A percentile compares a stretch with the other conserved stretches of the same genome.
Evolutionary conservation across 2,113 vertebrate species (phyloP).

Genomic region (Sphaerodactylus townsendi): DNA sequence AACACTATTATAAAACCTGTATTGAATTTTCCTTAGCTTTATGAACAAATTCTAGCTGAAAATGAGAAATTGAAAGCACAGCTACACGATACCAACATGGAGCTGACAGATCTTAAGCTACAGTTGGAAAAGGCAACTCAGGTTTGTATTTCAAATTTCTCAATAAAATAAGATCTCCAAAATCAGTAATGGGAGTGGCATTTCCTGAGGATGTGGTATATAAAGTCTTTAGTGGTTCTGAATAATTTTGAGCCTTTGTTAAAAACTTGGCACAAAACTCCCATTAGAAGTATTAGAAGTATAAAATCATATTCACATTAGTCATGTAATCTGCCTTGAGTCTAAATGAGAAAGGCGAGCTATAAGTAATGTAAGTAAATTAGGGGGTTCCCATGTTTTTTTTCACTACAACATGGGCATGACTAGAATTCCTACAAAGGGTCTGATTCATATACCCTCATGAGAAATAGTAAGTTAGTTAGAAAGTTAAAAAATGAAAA

Average conservation of each 20-base stretch:
- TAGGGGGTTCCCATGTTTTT: not conserved
- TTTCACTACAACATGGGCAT: not conserved
- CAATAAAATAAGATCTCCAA: not conserved
- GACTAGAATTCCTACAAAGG: no score
- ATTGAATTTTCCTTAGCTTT: constrained; percentile 82
- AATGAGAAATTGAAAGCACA: constrained; percentile 97
- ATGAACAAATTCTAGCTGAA: constrained; percentile 95
- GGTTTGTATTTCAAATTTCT: constrained; percentile 73
- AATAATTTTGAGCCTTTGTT: not conserved
- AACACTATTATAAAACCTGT: not conserved
- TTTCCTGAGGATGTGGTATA: constrained; percentile 5
- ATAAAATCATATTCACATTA: no score
- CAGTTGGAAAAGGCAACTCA: constrained; percentile 97
- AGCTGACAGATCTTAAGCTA: constrained; percentile 92
- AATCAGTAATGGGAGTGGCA: not conserved
- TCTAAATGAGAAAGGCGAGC: no score
- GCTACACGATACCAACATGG: constrained; percentile 94
- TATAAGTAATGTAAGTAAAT: not conserved
- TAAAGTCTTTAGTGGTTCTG: not conserved
- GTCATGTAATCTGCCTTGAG: not conserved
- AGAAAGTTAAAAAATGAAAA: not conserved
- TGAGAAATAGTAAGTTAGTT: not conserved
- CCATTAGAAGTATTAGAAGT: not conserved
- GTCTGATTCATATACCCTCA: no score
- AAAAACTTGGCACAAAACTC: not conserved